Evolutionary conservation across 2,113 vertebrate species (phyloP).

Genomic region (Eurystomus gularis): DNA sequence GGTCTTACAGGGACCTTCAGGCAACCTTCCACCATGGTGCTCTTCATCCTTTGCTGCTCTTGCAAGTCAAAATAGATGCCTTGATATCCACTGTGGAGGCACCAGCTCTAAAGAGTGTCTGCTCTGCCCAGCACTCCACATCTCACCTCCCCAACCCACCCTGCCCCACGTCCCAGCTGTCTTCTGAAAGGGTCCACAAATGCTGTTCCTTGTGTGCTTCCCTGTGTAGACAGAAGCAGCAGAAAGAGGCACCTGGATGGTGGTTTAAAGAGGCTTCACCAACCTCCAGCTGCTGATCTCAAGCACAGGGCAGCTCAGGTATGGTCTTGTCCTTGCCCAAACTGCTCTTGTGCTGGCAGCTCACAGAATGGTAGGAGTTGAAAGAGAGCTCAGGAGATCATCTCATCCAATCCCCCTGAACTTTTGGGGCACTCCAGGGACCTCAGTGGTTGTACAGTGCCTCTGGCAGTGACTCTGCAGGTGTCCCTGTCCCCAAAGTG

Average conservation of each 20-base stretch:
- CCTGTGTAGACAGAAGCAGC: not conserved
- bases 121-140: not conserved
- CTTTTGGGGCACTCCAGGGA: not conserved
- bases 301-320: not conserved
- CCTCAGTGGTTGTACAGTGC: not conserved
- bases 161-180: not conserved
- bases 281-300: not conserved
- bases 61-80: not conserved
- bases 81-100: accelerated
- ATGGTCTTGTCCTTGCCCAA: not conserved
- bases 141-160: not conserved
- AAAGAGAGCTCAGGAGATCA: not conserved
- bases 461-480: not conserved
- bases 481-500: too few relatives aligned
- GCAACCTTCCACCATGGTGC: not conserved
- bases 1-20: not conserved
- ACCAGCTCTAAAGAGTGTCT: not conserved
- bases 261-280: not conserved
- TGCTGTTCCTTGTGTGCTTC: not conserved
- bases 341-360: not conserved
- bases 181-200: accelerated
- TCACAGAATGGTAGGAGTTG: not conserved
- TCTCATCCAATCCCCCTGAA: not conserved
- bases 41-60: not conserved
- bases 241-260: not conserved